phyloP scores from a whole-genome alignment of 2,113 vertebrate genomes.

The Odocoileus hemionus region DNA sequence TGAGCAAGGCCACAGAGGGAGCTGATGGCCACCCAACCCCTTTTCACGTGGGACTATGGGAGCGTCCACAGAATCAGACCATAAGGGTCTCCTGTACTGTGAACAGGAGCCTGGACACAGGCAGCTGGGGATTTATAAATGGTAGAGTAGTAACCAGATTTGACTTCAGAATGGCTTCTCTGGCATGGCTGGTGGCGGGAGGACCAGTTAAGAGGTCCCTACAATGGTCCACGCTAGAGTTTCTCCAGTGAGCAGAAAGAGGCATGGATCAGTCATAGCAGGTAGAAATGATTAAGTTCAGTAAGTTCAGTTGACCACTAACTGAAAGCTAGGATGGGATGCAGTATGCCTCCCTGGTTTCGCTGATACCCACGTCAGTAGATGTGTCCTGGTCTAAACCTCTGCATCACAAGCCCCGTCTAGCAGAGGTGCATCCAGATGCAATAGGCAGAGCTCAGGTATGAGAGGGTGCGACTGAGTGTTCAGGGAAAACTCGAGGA shows the following conservation, averaged over 20 bases:
- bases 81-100: background rate
- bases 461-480: background rate
- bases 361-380: background rate
- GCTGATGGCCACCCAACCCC: too few species aligned
- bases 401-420: background rate
- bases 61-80: background rate
- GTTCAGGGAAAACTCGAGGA: background rate
- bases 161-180: background rate
- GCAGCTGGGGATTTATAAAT: too few species aligned
- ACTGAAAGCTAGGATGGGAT: background rate
- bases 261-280: background rate
- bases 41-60: background rate
- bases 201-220: background rate
- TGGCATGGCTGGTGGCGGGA: background rate
- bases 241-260: background rate
- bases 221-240: background rate
- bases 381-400: background rate
- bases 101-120: background rate
- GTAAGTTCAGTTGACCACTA: too few species aligned
- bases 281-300: background rate
- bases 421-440: background rate
- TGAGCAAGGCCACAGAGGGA: background rate
- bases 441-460: background rate
- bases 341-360: background rate
- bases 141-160: background rate